Percentiles rank a stretch among this genome's conserved stretches.
Conservation (phyloP, 2,797 vertebrate genomes). For the Danio aesculapii region DNA sequence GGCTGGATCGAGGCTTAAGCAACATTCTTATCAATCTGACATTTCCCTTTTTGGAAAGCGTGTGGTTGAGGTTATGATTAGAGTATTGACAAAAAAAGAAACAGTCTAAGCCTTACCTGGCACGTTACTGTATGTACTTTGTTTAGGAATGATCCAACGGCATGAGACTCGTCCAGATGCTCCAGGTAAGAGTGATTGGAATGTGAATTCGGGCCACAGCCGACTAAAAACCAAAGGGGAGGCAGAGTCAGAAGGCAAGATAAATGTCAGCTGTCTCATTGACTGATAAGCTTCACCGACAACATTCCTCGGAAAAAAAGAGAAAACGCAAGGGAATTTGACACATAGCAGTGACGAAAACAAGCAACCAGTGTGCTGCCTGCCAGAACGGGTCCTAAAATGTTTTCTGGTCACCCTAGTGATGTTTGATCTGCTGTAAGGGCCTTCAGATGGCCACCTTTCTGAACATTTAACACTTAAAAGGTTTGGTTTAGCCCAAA, state of each 20-base stretch:
- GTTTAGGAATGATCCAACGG: background rate
- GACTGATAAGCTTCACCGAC: conserved; percentile 55
- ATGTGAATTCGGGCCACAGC: conserved; percentile 30
- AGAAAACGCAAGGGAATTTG: conserved; percentile 15
- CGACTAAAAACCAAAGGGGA: background rate
- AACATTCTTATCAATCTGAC: background rate
- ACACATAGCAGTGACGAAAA: conserved; percentile 31
- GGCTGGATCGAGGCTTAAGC: background rate
- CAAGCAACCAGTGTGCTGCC: background rate
- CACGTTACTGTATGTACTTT: background rate
- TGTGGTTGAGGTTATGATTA: conserved; percentile 1
- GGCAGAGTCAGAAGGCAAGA: conserved; percentile 10
- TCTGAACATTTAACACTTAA: background rate
- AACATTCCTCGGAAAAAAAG: conserved; percentile 58
- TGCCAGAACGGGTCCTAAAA: background rate
- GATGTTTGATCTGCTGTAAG: conserved; percentile 15
- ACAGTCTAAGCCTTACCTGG: background rate
- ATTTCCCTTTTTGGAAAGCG: background rate
- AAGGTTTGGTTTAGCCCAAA: too few species aligned
- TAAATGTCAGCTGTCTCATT: conserved; percentile 53
- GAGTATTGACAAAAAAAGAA: background rate
- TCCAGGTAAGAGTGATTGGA: conserved; percentile 35
- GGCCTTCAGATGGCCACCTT: background rate
- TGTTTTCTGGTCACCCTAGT: background rate
- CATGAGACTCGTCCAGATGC: background rate